phyloP scores from a whole-genome alignment of 2,113 vertebrate genomes.

The Caloenas nicobarica region DNA sequence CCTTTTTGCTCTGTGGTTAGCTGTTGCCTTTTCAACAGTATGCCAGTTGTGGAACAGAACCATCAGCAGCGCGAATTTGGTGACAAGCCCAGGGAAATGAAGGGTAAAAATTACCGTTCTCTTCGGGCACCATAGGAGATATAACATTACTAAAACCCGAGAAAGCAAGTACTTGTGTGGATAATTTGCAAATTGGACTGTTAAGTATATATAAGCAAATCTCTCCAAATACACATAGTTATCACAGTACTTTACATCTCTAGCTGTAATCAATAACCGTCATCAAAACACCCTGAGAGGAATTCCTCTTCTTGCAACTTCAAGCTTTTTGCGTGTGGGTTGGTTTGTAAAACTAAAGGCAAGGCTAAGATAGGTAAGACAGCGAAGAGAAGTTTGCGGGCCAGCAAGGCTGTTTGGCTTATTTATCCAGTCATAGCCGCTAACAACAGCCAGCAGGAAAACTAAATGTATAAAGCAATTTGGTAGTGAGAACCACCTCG shows the following conservation, averaged over 20 bases:
- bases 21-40: not conserved
- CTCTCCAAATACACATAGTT: not conserved
- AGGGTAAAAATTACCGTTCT: not conserved
- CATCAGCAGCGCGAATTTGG: not conserved
- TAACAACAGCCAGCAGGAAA: conserved; percentile 1
- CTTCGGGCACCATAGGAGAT: not conserved
- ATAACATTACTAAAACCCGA: not conserved
- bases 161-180: not conserved
- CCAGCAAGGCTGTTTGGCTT: not conserved
- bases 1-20: not conserved
- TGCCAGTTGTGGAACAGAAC: not conserved
- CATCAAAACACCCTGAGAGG: not conserved
- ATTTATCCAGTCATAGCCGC: not conserved
- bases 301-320: not conserved
- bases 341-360: not conserved
- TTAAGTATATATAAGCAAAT: not conserved
- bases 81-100: not conserved
- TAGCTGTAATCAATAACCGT: not conserved
- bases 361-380: not conserved
- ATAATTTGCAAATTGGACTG: not conserved
- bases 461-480: not conserved
- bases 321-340: not conserved
- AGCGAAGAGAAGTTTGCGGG: not conserved
- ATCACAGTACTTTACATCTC: not conserved
- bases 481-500: not conserved